phyloP scores from a whole-genome alignment of 2,888 invertebrate genomes.

The Zygogramma bicolorata region DNA sequence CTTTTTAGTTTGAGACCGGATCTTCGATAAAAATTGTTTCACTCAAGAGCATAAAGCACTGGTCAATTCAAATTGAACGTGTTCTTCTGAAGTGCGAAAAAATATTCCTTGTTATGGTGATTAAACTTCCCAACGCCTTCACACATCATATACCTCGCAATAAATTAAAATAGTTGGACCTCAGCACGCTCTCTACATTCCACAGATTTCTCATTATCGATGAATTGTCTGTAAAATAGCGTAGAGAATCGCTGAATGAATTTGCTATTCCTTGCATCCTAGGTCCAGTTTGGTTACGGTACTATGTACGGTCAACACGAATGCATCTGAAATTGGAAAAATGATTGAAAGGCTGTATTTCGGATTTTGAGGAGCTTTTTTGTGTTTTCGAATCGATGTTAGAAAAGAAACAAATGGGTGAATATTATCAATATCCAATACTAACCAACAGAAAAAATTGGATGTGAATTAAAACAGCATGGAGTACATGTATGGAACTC shows the following conservation, averaged over 20 bases:
- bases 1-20: too few species aligned
- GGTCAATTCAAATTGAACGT: not conserved
- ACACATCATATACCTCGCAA: not conserved
- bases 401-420: too few species aligned
- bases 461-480: too few species aligned
- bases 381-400: too few species aligned
- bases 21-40: too few species aligned
- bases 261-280: not conserved
- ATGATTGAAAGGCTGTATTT: too few species aligned
- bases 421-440: too few species aligned
- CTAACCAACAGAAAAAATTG: too few species aligned
- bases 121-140: not conserved
- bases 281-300: constrained; percentile 8
- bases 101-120: not conserved
- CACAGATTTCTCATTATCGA: constrained; percentile 5
- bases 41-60: too few species aligned
- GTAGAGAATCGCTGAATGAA: constrained; percentile 1
- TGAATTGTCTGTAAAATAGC: constrained; percentile 1
- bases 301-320: not conserved
- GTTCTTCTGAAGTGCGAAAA: not conserved
- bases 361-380: too few species aligned
- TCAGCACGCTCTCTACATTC: constrained; percentile 4
- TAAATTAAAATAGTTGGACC: constrained; percentile 4
- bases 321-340: not conserved
- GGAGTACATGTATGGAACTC: too few species aligned